phyloP scores from a whole-genome alignment of 2,888 invertebrate species.

The Lepidocyrtinus sp. region DNA sequence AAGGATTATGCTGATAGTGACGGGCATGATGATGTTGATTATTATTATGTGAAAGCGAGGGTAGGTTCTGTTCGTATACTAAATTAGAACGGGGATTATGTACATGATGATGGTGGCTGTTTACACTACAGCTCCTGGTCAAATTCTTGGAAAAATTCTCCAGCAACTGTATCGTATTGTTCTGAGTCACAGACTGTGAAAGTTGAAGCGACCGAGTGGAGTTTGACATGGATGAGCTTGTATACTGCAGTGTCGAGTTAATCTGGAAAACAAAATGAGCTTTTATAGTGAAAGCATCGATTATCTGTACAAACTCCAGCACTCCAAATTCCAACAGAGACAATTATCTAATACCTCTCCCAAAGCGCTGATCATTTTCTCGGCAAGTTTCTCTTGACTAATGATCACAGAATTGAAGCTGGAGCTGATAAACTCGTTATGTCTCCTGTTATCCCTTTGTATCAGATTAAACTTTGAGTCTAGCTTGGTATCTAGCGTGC shows the following conservation, averaged over 20 bases:
- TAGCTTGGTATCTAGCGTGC: conserved; percentile 62
- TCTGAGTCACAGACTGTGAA: not conserved
- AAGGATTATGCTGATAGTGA: conserved; percentile 15
- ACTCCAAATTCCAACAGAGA: not conserved
- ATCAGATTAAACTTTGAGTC: conserved; percentile 66
- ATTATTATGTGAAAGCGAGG: no score
- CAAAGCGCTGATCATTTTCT: conserved; percentile 33
- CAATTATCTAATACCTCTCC: conserved; percentile 46
- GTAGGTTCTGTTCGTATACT: not conserved
- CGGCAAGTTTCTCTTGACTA: conserved; percentile 54
- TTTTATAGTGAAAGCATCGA: not conserved
- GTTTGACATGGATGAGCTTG: not conserved
- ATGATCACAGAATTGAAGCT: conserved; percentile 52
- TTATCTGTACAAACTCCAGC: not conserved
- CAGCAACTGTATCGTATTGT: not conserved
- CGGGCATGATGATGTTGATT: not conserved
- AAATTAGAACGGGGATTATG: not conserved
- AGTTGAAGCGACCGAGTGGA: not conserved
- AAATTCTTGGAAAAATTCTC: not conserved
- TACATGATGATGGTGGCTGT: not conserved
- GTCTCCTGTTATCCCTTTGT: conserved; percentile 66
- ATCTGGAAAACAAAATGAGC: not conserved
- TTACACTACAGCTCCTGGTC: not conserved
- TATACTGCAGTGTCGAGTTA: not conserved
- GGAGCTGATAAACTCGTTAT: conserved; percentile 62